phyloP scores from a whole-genome alignment of 2,888 invertebrate genomes.

The Drosophila gaucha region DNA sequence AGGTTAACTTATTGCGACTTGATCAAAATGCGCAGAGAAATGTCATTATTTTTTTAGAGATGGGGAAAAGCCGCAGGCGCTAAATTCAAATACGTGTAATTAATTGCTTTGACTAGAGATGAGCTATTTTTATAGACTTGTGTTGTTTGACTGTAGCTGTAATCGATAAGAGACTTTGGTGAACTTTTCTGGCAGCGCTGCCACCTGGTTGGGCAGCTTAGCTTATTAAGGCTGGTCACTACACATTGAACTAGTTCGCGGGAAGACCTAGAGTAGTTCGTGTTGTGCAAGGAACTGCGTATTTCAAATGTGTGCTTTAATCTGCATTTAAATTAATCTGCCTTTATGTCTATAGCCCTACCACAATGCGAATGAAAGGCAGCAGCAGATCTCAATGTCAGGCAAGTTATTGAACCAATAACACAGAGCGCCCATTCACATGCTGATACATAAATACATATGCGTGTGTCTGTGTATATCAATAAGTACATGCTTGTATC shows the following conservation, averaged over 20 bases:
- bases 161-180: neutral
- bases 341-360: slow-evolving; percentile 46
- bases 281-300: too few species aligned
- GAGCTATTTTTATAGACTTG: neutral
- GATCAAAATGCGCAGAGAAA: slow-evolving; percentile 45
- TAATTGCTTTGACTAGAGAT: neutral
- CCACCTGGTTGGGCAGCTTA: neutral
- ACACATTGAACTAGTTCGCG: neutral
- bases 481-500: too few species aligned
- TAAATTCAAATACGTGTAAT: neutral
- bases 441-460: slow-evolving; percentile 9
- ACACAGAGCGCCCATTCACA: slow-evolving; percentile 37
- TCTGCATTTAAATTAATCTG: slow-evolving; percentile 8
- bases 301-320: neutral
- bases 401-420: slow-evolving; percentile 78
- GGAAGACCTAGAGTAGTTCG: too few species aligned
- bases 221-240: neutral
- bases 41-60: slow-evolving; percentile 16
- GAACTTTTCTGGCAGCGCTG: slow-evolving; percentile 5
- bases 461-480: slow-evolving; percentile 2
- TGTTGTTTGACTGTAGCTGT: neutral
- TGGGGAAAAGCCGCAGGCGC: slow-evolving; percentile 3
- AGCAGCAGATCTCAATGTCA: slow-evolving; percentile 70
- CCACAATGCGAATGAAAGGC: slow-evolving; percentile 49
- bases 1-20: slow-evolving; percentile 68